Base-by-base conservation (phyloP, 2,888 invertebrate species). In the Oligia latruncula region DNA sequence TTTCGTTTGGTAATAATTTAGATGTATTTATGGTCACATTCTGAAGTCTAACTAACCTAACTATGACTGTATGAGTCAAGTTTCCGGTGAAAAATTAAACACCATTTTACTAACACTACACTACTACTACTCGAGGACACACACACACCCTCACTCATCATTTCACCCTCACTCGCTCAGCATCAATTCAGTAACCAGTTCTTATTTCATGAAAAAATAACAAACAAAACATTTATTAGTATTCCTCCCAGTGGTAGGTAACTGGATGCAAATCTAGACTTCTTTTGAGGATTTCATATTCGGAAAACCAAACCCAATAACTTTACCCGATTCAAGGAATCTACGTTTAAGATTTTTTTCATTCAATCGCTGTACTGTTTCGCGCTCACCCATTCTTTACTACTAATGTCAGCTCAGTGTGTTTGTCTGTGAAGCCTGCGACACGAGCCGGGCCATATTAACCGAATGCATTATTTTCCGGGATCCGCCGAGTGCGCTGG, bases 401-500 rank as follows among this genome's bases (percentile, higher is more conserved):
- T 77, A 84, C 88, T 85, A 86, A 89, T 89, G 72, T 74, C 58
- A 67, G 75, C 71, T 66, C 68, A 66, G 65, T 81, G 75, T 78
- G 73, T 83, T 43, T 82, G 67, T 78, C 49, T 66, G 84, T 83
- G 71, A 87, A 89, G 84, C 91, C 90, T 89, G 90, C 85, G 86
- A 87, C 80, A 77, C 80, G 84, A 87, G 88, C 83, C 91, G 90
- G 92, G 92, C 91, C 85, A 81, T 88, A 93, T 93, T 95, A 96
- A 96, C 95, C 92, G 90, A 92, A 93, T 95, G 94, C 95, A 86
- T 96, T 96, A 91, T 95, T 95, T 96, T 95, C 95, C 95, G 96
- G 96, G 93, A 91, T 88, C 78, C 93, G 92, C 92, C 95, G 95
- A 95, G 95, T 89, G 83, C 91, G 95, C 95, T 92, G 94, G 92